phyloP scores from a whole-genome alignment of 2,888 invertebrate species.

The Hirtodrosophila cameraria region DNA sequence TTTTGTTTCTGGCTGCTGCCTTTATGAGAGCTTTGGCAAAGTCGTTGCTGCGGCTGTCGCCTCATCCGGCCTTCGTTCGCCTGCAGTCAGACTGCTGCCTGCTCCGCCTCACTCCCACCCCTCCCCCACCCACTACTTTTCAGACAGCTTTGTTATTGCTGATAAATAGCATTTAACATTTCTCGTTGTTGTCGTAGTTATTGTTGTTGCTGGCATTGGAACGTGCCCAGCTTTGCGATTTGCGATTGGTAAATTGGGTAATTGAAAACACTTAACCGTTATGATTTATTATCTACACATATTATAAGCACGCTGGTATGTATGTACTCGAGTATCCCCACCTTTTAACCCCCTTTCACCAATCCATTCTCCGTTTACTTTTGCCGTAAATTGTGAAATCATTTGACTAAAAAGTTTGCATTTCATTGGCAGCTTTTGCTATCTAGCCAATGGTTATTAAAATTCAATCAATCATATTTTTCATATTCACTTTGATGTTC shows the following conservation, averaged over 20 bases:
- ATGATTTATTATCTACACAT: conserved; percentile 76
- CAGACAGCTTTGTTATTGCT: conserved; percentile 49
- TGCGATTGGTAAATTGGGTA: conserved; percentile 80
- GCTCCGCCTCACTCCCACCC: neutral
- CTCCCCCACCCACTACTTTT: conserved; percentile 3
- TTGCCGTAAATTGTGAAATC: conserved; percentile 26
- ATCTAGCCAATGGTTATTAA: conserved; percentile 51
- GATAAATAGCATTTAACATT: conserved; percentile 75
- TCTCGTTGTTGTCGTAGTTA: conserved; percentile 26
- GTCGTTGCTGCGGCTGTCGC: conserved; percentile 40
- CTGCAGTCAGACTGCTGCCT: conserved; percentile 34
- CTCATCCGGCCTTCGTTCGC: conserved; percentile 63
- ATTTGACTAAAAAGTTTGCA: conserved; percentile 2
- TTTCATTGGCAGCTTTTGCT: conserved; percentile 6
- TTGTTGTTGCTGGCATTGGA: conserved; percentile 47
- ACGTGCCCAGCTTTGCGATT: conserved; percentile 72
- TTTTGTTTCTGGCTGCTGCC: conserved; percentile 41
- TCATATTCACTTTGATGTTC: conserved; percentile 24
- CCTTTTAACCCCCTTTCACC: neutral
- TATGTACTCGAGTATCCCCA: conserved; percentile 22
- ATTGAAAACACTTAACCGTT: conserved; percentile 74
- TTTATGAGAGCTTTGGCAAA: conserved; percentile 47
- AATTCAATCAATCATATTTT: conserved; percentile 57
- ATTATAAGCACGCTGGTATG: conserved; percentile 37
- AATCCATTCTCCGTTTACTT: neutral